Conservation (phyloP, 2,797 vertebrate species). For the Rhincodon typus region DNA sequence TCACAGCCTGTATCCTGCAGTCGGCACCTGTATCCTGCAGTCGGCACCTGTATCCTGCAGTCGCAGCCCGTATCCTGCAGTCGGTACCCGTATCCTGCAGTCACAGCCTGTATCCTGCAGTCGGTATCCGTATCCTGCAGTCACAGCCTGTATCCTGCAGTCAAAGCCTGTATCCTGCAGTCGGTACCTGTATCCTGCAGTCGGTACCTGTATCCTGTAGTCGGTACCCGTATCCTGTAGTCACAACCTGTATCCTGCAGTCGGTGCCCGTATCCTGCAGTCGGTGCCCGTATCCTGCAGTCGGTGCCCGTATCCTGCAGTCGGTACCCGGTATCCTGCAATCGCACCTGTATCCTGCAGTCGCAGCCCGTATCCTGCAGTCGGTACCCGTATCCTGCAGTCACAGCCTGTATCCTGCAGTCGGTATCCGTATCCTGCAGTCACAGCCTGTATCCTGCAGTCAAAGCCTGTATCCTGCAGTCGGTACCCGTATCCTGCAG, state of each 20-base stretch:
- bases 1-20: neutral
- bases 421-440: neutral
- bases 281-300: neutral
- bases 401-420: neutral
- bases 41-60: neutral
- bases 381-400: neutral
- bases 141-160: neutral
- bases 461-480: neutral
- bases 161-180: neutral
- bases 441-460: neutral
- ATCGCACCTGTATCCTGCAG: too few species aligned
- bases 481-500: neutral
- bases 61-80: neutral
- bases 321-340: too few species aligned
- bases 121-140: neutral
- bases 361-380: neutral
- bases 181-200: neutral
- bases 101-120: neutral
- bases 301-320: neutral
- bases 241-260: neutral
- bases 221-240: neutral
- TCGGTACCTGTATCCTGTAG: neutral
- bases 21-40: neutral
- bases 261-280: neutral
- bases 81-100: neutral